Evolutionary conservation across 2,888 invertebrate species (phyloP).

Genomic region (Theretra japonica): DNA sequence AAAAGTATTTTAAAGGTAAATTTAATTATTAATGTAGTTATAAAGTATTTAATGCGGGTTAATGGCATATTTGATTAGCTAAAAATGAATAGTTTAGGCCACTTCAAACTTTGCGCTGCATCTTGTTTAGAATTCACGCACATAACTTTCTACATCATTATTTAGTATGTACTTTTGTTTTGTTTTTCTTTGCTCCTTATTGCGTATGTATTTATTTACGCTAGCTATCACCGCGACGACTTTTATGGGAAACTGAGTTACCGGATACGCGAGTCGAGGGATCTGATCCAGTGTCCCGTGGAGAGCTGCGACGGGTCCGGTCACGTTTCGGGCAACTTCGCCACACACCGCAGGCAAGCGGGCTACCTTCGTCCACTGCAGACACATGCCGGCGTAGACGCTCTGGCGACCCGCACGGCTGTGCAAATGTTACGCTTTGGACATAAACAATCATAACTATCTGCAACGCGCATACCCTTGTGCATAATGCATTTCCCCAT

Average conservation of each 20-base stretch:
- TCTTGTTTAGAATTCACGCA: slow-evolving; percentile 34
- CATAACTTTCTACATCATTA: slow-evolving; percentile 34
- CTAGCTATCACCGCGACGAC: slow-evolving; percentile 74
- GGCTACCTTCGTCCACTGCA: slow-evolving; percentile 58
- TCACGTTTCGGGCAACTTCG: slow-evolving; percentile 95
- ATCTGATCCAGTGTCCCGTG: slow-evolving; percentile 92
- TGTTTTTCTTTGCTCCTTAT: slow-evolving; percentile 45
- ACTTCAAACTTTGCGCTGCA: slow-evolving; percentile 39
- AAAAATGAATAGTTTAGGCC: slow-evolving; percentile 45
- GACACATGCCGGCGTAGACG: slow-evolving; percentile 31
- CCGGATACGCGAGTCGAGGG: slow-evolving; percentile 88
- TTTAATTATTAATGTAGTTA: slow-evolving; percentile 44
- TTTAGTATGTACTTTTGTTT: slow-evolving; percentile 28
- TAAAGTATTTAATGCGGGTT: slow-evolving; percentile 50
- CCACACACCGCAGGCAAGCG: slow-evolving; percentile 94
- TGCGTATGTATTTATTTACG: slow-evolving; percentile 58
- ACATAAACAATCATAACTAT: slow-evolving; percentile 7
- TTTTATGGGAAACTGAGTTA: slow-evolving; percentile 72
- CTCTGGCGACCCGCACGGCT: slow-evolving; percentile 33
- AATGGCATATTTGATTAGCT: slow-evolving; percentile 53
- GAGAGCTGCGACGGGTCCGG: slow-evolving; percentile 93
- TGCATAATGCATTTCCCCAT: not conserved
- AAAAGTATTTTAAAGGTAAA: slow-evolving; percentile 52
- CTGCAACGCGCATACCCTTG: not conserved
- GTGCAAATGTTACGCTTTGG: slow-evolving; percentile 31